These are phyloP conservation scores for Pholis gunnellus DNA, from an alignment of 2,113 vertebrate genomes.

Conservation along the genomic window DNA sequence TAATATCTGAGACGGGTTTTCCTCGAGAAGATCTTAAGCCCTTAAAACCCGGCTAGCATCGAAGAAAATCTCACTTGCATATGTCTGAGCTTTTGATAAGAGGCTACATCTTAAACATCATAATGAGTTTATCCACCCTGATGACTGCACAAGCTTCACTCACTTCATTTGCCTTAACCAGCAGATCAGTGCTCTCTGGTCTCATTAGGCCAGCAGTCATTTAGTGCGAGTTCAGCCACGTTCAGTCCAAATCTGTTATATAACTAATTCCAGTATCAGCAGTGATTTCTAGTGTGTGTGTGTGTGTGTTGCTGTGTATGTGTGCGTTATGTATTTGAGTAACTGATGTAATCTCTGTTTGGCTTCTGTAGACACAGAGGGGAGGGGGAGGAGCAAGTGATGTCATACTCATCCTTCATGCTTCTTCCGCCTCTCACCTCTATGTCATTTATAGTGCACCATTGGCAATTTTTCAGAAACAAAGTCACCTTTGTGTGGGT, in stretches of 20 bases:
- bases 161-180: conserved; percentile 33
- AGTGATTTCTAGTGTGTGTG: conserved; percentile 27
- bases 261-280: conserved; percentile 39
- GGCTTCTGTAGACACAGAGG: conserved; percentile 1
- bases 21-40: conserved; percentile 32
- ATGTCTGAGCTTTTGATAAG: conserved; percentile 40
- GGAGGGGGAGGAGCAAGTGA: conserved; percentile 13
- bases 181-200: conserved; percentile 29
- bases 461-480: conserved; percentile 17
- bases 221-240: conserved; percentile 34
- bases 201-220: conserved; percentile 47
- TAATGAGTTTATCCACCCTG: conserved; percentile 16
- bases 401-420: conserved; percentile 24
- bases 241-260: conserved; percentile 51
- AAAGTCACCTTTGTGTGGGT: not conserved
- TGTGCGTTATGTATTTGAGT: conserved; percentile 25
- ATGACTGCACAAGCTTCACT: conserved; percentile 26
- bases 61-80: conserved; percentile 21
- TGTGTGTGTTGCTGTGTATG: conserved; percentile 2
- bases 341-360: conserved; percentile 27
- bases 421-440: not conserved
- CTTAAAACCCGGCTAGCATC: conserved; percentile 17
- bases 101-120: conserved; percentile 8
- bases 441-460: conserved; percentile 5
- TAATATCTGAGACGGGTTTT: conserved; percentile 23